Base-by-base conservation (phyloP, 2,113 vertebrate species). In the Alligator sinensis region DNA sequence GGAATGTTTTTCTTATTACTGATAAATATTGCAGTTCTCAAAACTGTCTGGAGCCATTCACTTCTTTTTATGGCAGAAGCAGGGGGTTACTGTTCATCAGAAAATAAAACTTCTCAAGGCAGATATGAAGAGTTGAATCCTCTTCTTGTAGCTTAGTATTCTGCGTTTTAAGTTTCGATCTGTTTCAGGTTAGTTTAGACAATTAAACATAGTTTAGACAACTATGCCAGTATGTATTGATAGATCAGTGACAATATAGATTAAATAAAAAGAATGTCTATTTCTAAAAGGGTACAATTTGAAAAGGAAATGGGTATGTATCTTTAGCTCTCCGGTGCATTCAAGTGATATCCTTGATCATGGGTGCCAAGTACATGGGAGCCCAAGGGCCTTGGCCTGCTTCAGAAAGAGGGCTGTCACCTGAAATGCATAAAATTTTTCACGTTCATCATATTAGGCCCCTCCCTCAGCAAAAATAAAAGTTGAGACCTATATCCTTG, bases 111-210 rank as follows among this genome's bases (percentile, higher is more conserved):
- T 93, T 90, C 85, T 77, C 92, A 96, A 97, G 96, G 91, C 94
- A 94, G 21, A 84, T 92, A 68, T 87, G 87, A 95, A 94, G 77
- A 91, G 63, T 91, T 57, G 86, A 92, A 88, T 87, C 87, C 85
- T 90, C 87, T 92, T 78, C 55, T 84, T 90, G 57, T 93, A 59
- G 54, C 87, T 87, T 83, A 27, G 6, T 89, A 68, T 77, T 12
- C 2, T 89, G 22, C 88, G 17, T 66, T 61, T 92, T 92, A 93
- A 57, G 68, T 94, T 96, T 86, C 88, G 93, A 84, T 90, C 82
- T 97, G 90, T 97, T 86, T 62, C 95, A 96, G 96, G 95, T 92
- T 95, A 87, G 34, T 94, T 97, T 93, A 93, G 88, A 76, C 75
- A 96, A 95, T 98, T 97, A 96, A 97, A 34, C 34, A 34, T 34